Base-by-base conservation (phyloP, 2,797 vertebrate species). In the Bradypus variegatus region DNA sequence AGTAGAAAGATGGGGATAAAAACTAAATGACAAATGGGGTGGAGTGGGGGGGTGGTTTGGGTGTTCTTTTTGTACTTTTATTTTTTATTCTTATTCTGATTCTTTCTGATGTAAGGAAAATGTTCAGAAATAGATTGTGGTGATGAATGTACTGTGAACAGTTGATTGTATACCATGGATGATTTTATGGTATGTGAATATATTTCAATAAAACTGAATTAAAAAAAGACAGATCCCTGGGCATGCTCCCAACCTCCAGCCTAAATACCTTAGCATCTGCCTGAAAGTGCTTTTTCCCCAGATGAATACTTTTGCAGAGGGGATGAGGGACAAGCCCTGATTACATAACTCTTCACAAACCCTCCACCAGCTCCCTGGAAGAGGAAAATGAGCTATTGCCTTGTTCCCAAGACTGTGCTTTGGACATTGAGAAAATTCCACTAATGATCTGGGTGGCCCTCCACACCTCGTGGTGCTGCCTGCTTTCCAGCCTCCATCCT, bases 361-460 rank as follows among this genome's bases (percentile, higher is more conserved):
- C 19, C 1, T 33, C 86, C 10, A 18, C 19, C 29, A 53, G 55
- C 64, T 78, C 67, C 76, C 83, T 86, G 41, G 38, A 23, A 10
- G 53, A 27, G 3, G 73, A 55, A 41, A 85, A 33, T 4, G 2
- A 58, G 64, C 65, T n/a, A 27, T 16, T 77, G 15, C 82, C 13
- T 0, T 7, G 36, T 79, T 38, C 45, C 75, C 69, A 70, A 55
- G 58, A 45, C 38, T 85, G 83, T 88, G 16, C 60, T 7, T 25
- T 60, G 70, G 65, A 18, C 36, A 7, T 2, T 53, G 13, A 83
- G 60, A 58, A 38, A 91, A 70, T 19, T 10, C 25, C 14, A 8
- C 36, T 23, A 4, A 1, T 31, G 55, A 41, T 2, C 2, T 2
- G 8, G 25, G 13, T 1, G 2, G 18, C 25, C 76, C 80, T 38